These are phyloP conservation scores for Sesia bembeciformis DNA, from an alignment of 2,888 invertebrate genomes.

Conservation along the genomic window DNA sequence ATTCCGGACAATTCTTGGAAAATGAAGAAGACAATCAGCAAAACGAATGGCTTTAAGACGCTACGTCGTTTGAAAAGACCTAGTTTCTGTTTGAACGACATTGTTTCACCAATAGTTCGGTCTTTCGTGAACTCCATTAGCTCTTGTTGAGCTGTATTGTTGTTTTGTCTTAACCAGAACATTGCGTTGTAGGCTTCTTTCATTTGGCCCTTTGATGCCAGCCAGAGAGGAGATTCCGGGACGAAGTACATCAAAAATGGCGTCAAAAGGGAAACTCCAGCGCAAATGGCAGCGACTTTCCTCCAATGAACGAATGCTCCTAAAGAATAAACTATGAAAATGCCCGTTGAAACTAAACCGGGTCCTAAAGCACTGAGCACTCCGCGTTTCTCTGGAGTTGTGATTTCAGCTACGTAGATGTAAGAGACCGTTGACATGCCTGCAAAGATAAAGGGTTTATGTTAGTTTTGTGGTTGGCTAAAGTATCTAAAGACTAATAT, in stretches of 20 bases:
- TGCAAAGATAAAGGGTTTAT: conserved; percentile 29
- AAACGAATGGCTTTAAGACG: conserved; percentile 79
- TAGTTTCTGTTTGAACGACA: conserved; percentile 53
- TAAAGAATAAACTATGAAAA: conserved; percentile 79
- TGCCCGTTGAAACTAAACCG: conserved; percentile 81
- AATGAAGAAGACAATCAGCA: conserved; percentile 78
- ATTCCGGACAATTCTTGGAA: conserved; percentile 84
- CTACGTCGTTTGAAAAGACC: conserved; percentile 63
- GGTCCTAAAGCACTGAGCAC: conserved; percentile 81
- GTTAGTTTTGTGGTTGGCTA: too few relatives aligned
- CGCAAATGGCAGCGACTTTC: conserved; percentile 77
- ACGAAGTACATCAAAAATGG: conserved; percentile 75
- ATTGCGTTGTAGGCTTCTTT: conserved; percentile 76
- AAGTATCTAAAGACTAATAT: too few relatives aligned
- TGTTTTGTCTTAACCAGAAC: conserved; percentile 78
- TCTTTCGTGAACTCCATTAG: conserved; percentile 74
- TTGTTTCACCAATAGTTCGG: conserved; percentile 42
- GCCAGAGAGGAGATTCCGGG: conserved; percentile 82
- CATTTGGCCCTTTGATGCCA: conserved; percentile 75
- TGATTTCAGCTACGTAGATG: conserved; percentile 81
- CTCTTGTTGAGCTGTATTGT: conserved; percentile 76
- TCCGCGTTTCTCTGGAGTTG: conserved; percentile 79
- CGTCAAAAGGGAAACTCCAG: conserved; percentile 72
- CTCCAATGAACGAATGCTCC: conserved; percentile 81
- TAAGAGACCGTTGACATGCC: conserved; percentile 81